A percentile compares a stretch with the other conserved stretches of the same genome.
These are phyloP conservation scores for Amiota communis DNA, from an alignment of 2,888 invertebrate genomes.

Conservation along the genomic window DNA sequence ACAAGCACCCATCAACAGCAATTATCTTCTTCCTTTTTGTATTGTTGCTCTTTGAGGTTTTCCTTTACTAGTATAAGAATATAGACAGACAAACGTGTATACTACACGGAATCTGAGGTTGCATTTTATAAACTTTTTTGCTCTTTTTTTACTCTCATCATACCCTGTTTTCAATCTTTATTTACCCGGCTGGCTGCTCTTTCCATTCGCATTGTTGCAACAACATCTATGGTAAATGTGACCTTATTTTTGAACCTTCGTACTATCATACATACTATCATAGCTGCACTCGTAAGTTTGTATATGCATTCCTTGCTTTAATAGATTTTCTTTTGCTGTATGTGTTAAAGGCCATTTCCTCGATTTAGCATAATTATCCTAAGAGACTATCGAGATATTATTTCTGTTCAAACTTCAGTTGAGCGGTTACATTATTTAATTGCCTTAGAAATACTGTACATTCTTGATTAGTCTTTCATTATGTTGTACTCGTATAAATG, in stretches of 20 bases:
- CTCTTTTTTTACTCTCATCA: no score
- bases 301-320: not conserved
- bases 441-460: not conserved
- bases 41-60: not conserved
- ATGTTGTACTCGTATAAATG: no score
- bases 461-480: no score
- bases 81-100: not conserved
- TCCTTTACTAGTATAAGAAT: not conserved
- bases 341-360: no score
- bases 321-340: not conserved
- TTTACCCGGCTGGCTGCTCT: not conserved
- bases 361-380: not conserved
- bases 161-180: not conserved
- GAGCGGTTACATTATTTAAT: constrained; percentile 23
- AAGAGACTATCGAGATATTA: not conserved
- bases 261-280: not conserved
- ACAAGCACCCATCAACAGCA: no score
- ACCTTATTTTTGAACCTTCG: constrained; percentile 35
- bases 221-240: constrained; percentile 29
- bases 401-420: not conserved
- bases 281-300: not conserved
- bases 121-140: no score
- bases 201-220: constrained; percentile 15
- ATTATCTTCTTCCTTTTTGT: no score
- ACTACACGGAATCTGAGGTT: no score